These are phyloP conservation scores for Chaetodon trifasciatus DNA, from an alignment of 2,797 vertebrate genomes.

Conservation along the genomic window DNA sequence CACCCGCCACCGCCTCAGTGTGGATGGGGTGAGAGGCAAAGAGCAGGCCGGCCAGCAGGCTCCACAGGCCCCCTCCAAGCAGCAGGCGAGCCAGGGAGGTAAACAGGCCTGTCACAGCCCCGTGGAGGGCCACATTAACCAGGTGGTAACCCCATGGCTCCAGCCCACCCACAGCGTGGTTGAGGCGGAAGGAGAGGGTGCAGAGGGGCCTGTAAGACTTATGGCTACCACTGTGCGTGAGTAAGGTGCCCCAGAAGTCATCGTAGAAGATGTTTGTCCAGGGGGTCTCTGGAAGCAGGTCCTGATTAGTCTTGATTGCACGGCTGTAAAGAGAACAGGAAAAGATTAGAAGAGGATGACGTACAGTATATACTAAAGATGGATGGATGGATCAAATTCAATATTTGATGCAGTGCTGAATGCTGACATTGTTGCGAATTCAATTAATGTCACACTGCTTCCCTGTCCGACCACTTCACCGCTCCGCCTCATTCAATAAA, in stretches of 20 bases:
- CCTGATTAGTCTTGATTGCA: conserved; percentile 99
- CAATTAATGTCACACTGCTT: conserved; percentile 21
- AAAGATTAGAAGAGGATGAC: conserved; percentile 12
- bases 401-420: conserved; percentile 7
- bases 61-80: conserved; percentile 94
- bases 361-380: neutral
- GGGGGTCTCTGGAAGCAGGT: conserved; percentile 96
- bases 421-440: conserved; percentile 22
- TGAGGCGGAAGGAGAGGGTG: conserved; percentile 97
- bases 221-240: conserved; percentile 98
- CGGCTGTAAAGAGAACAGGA: conserved; percentile 87
- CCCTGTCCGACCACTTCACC: conserved; percentile 15
- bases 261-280: conserved; percentile 99
- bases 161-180: conserved; percentile 92
- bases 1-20: conserved; percentile 95
- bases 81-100: conserved; percentile 92
- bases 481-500: conserved; percentile 29
- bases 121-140: conserved; percentile 93
- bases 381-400: conserved; percentile 9
- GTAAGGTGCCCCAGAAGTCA: conserved; percentile 98
- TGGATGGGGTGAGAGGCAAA: conserved; percentile 97
- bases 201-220: conserved; percentile 98
- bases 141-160: conserved; percentile 98
- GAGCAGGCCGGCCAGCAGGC: conserved; percentile 93
- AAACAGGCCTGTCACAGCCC: conserved; percentile 92